phyloP scores from a whole-genome alignment of 2,888 invertebrate genomes.

The Escarpia spicata region DNA sequence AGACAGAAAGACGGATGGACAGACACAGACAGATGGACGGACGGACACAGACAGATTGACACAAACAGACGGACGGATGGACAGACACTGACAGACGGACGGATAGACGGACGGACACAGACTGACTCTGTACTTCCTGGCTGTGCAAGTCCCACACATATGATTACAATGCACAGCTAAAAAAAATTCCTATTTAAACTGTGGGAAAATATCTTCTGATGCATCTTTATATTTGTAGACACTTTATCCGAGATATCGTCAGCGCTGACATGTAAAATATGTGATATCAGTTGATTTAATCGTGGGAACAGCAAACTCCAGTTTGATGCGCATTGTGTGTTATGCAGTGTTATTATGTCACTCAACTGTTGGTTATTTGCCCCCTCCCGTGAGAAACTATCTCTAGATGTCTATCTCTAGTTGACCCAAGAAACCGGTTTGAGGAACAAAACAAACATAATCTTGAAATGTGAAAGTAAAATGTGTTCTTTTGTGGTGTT shows the following conservation, averaged over 20 bases:
- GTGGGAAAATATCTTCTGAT: neutral
- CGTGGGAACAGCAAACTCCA: neutral
- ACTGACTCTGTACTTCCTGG: too few species aligned
- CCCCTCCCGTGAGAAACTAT: neutral
- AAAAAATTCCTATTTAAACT: neutral
- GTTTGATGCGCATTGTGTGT: neutral
- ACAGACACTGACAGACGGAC: too few species aligned
- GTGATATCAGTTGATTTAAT: neutral
- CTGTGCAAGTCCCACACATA: neutral
- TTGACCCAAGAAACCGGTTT: neutral
- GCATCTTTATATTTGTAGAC: neutral
- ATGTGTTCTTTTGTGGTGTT: neutral
- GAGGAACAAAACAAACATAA: neutral
- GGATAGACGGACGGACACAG: too few species aligned
- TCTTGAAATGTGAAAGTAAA: neutral
- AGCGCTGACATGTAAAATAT: too few species aligned
- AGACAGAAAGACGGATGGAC: too few species aligned
- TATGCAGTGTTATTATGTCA: neutral
- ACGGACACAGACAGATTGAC: too few species aligned
- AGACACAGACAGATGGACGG: too few species aligned
- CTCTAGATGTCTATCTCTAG: neutral
- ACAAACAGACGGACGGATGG: too few species aligned
- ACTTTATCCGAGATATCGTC: neutral
- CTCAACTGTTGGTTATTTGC: neutral
- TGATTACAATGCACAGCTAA: neutral